Percentiles rank a stretch among this genome's conserved stretches.
These are phyloP conservation scores for Xiphophorus birchmanni DNA, from an alignment of 2,797 vertebrate genomes.

Conservation along the genomic window DNA sequence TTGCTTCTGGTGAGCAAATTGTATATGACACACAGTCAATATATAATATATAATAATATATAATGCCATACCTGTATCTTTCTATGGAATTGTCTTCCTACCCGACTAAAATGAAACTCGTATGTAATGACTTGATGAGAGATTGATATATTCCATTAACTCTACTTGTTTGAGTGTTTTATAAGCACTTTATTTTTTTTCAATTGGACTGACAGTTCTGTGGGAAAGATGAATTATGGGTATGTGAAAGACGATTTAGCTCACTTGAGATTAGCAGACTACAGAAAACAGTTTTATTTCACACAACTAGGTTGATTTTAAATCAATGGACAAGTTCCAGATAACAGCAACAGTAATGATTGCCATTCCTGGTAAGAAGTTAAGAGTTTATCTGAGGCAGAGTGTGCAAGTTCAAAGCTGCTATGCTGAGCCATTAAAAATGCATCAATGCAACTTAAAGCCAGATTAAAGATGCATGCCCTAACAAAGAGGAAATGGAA, in stretches of 20 bases:
- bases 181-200: neutral
- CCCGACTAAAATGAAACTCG: neutral
- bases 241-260: neutral
- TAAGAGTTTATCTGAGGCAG: neutral
- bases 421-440: slow-evolving; percentile 52
- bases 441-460: slow-evolving; percentile 36
- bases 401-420: neutral
- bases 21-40: neutral
- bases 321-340: neutral
- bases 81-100: neutral
- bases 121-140: neutral
- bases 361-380: neutral
- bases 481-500: slow-evolving; percentile 16
- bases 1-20: neutral
- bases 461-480: slow-evolving; percentile 61
- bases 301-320: neutral
- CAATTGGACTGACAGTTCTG: neutral
- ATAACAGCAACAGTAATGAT: neutral
- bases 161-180: neutral
- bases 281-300: neutral
- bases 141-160: neutral
- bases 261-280: neutral
- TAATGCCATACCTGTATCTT: neutral
- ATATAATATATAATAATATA: neutral
- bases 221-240: neutral